Percentiles rank a stretch among this genome's conserved stretches.
phyloP scores from a whole-genome alignment of 2,888 invertebrate species.

The Caenorhabditis sp. region DNA sequence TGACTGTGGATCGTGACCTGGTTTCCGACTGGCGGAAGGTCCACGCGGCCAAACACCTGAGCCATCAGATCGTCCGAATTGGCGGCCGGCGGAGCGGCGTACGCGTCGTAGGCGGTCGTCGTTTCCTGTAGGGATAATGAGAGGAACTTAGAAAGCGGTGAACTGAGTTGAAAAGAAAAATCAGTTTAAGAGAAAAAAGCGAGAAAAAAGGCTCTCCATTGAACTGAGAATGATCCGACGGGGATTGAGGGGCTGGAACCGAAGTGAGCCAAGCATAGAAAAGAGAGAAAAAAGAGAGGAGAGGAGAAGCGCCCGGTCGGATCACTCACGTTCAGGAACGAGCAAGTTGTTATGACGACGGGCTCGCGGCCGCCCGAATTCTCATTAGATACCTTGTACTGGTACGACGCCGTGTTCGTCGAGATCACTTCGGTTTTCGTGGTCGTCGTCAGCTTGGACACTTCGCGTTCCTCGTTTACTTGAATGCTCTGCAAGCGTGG shows the following conservation, averaged over 20 bases:
- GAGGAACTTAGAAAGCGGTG: neutral
- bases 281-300: neutral
- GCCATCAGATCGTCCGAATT: conserved; percentile 62
- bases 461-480: conserved; percentile 61
- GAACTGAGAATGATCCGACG: conserved; percentile 39
- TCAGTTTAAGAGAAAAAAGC: too few relatives aligned
- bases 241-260: conserved; percentile 5
- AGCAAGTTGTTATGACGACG: conserved; percentile 40
- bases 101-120: conserved; percentile 16
- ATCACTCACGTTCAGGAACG: conserved; percentile 53
- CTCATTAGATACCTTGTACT: conserved; percentile 48
- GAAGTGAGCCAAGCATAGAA: neutral
- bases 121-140: conserved; percentile 5
- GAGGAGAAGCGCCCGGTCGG: conserved; percentile 9
- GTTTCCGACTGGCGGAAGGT: conserved; percentile 47
- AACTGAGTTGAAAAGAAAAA: neutral
- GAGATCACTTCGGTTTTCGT: conserved; percentile 33
- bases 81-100: conserved; percentile 29
- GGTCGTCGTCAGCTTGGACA: conserved; percentile 31
- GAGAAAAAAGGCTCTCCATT: conserved; percentile 1
- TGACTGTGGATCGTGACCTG: conserved; percentile 24
- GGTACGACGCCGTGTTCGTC: conserved; percentile 30
- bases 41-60: conserved; percentile 59
- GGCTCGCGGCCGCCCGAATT: neutral
- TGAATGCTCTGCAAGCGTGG: conserved; percentile 64